Conservation (phyloP, 2,888 invertebrate species). For the Megalurothrips usitatus region DNA sequence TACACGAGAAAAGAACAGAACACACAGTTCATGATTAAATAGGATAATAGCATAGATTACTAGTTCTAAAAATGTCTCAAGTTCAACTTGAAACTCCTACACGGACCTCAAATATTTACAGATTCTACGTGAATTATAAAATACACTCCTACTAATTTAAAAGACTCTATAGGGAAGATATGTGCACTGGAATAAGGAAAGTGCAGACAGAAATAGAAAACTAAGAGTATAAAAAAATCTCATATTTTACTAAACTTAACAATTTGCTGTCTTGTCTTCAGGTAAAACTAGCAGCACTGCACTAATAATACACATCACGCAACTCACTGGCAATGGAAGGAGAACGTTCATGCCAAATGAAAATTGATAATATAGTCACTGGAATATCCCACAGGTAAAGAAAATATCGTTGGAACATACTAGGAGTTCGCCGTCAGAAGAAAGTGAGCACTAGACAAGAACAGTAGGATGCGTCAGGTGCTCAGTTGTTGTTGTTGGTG, state of each 20-base stretch:
- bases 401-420: constrained; percentile 17
- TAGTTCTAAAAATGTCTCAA: background rate
- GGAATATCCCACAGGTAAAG: constrained; percentile 14
- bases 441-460: constrained; percentile 8
- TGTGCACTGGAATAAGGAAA: constrained; percentile 22
- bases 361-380: background rate
- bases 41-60: background rate
- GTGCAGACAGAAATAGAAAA: constrained; percentile 1
- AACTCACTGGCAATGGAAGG: background rate
- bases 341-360: background rate
- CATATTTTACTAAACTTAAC: background rate
- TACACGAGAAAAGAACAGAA: background rate
- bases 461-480: constrained; percentile 18
- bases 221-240: background rate
- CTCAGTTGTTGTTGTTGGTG: background rate
- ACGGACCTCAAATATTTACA: background rate
- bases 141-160: background rate
- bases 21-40: background rate
- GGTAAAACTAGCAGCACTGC: constrained; percentile 3
- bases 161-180: background rate
- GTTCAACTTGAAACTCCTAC: background rate
- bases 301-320: background rate
- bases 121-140: background rate
- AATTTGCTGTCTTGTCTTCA: background rate
- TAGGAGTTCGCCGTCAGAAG: constrained; percentile 1